Evolutionary conservation across 2,797 vertebrate species (phyloP).

Genomic region (Rhynchotus rufescens): DNA sequence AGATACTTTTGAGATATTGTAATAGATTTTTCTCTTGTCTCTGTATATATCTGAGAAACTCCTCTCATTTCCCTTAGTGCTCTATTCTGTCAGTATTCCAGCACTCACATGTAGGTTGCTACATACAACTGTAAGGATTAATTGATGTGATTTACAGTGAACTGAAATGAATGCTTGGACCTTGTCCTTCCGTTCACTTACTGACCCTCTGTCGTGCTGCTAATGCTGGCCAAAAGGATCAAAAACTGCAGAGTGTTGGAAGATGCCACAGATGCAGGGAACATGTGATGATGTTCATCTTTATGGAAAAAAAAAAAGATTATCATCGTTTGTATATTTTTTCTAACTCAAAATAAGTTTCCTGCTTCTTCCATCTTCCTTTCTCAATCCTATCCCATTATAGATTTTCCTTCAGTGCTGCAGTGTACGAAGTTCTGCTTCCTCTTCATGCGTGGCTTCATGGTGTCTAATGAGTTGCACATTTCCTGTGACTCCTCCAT

Average conservation of each 20-base stretch:
- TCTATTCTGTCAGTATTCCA: not conserved
- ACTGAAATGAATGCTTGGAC: not conserved
- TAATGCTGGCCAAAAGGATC: not conserved
- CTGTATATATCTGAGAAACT: not conserved
- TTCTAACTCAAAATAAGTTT: not conserved
- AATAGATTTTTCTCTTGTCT: not conserved
- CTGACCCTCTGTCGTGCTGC: not conserved
- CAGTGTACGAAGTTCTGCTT: not conserved
- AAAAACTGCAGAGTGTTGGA: not conserved
- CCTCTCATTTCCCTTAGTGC: not conserved
- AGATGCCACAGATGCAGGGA: not conserved
- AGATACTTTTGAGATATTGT: not conserved
- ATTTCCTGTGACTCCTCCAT: not conserved
- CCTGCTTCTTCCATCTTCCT: not conserved
- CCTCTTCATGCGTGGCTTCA: not conserved
- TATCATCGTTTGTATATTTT: not conserved
- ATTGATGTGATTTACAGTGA: not conserved
- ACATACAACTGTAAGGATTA: not conserved
- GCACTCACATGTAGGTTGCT: not conserved
- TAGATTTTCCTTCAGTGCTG: not conserved
- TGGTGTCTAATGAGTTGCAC: not conserved
- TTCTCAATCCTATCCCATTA: not conserved
- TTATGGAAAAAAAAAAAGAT: not conserved
- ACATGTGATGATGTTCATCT: not conserved
- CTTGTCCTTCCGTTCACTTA: not conserved